phyloP scores from a whole-genome alignment of 2,888 invertebrate species.

The Aphidoletes aphidimyza region DNA sequence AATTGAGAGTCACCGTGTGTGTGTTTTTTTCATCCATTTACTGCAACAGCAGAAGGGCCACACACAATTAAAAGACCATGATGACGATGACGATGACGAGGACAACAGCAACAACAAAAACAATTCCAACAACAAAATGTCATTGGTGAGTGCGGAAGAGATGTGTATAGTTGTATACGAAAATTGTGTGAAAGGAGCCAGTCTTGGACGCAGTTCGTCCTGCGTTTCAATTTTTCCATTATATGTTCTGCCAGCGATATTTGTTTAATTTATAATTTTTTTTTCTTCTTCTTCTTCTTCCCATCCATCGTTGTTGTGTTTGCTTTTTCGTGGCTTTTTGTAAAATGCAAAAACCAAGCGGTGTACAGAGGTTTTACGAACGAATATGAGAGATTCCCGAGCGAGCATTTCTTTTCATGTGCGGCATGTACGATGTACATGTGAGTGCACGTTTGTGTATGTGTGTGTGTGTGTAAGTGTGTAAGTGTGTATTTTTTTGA shows the following conservation, averaged over 20 bases:
- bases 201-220: slow-evolving; percentile 23
- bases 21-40: background rate
- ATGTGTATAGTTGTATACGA: background rate
- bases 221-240: slow-evolving; percentile 5
- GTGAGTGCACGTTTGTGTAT: no score
- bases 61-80: background rate
- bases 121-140: background rate
- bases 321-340: slow-evolving; percentile 45
- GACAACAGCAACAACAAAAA: background rate
- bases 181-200: slow-evolving; percentile 19
- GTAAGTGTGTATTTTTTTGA: background rate
- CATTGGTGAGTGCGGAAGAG: slow-evolving; percentile 27
- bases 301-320: background rate
- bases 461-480: no score
- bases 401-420: slow-evolving; percentile 9
- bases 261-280: slow-evolving; percentile 3
- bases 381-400: slow-evolving; percentile 31
- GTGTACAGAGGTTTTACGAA: background rate
- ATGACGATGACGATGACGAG: background rate
- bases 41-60: background rate
- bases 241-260: background rate
- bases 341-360: background rate
- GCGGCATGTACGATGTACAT: no score
- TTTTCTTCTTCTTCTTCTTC: background rate
- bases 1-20: slow-evolving; percentile 5